A percentile compares a stretch with the other conserved stretches of the same genome.
Conservation (phyloP, 1,140 invertebrate species). For the Neelides sp. region DNA sequence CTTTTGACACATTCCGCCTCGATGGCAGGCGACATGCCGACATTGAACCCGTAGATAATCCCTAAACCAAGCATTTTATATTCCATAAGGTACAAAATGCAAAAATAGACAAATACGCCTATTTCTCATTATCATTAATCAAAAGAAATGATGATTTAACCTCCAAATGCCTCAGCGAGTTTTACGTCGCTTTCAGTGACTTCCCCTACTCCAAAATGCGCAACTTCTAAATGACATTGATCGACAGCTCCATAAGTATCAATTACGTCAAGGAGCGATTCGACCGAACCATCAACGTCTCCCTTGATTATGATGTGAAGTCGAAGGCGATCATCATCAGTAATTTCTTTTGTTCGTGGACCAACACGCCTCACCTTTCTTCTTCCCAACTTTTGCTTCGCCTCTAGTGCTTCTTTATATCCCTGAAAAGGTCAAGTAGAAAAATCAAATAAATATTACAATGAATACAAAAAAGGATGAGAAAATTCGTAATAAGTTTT, state of each 20-base stretch:
- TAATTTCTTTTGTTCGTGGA: constrained; percentile 46
- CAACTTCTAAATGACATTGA: constrained; percentile 64
- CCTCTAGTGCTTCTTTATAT: constrained; percentile 52
- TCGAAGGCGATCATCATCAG: constrained; percentile 36
- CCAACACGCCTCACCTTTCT: constrained; percentile 39
- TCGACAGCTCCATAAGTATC: constrained; percentile 68
- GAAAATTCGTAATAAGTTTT: too few relatives aligned
- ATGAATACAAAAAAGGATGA: background rate
- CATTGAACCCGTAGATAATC: constrained; percentile 77
- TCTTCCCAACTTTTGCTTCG: constrained; percentile 46
- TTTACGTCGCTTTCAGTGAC: constrained; percentile 72
- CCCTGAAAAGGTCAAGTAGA: constrained; percentile 34
- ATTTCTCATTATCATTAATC: background rate
- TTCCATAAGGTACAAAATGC: too few relatives aligned
- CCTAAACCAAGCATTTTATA: constrained; percentile 41
- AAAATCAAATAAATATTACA: background rate
- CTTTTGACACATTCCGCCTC: constrained; percentile 41
- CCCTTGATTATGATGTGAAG: constrained; percentile 51
- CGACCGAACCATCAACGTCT: constrained; percentile 80
- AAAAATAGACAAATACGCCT: too few relatives aligned
- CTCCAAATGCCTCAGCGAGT: constrained; percentile 67
- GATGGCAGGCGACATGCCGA: constrained; percentile 43
- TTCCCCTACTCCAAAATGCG: constrained; percentile 77
- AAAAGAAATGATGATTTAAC: constrained; percentile 35
- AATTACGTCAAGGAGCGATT: constrained; percentile 83